A percentile compares a stretch with the other conserved stretches of the same genome.
Evolutionary conservation across 2,888 invertebrate genomes (phyloP).

Genomic region (Bhutanitis thaidina): DNA sequence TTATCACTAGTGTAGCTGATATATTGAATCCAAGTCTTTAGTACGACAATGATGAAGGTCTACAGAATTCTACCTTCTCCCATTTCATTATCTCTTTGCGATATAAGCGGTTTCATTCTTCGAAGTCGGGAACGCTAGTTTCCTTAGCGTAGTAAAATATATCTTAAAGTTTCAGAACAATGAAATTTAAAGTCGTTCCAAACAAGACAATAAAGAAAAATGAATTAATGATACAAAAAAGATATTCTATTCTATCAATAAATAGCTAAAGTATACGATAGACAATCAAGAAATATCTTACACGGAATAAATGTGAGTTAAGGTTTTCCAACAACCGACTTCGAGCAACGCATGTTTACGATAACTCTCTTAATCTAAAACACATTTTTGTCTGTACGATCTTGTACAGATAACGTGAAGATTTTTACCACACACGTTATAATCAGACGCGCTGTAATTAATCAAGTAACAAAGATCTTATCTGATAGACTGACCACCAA

Average conservation of each 20-base stretch:
- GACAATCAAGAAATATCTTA: background rate
- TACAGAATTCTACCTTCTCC: background rate
- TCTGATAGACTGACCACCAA: conserved; percentile 57
- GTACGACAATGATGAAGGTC: background rate
- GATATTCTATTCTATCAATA: background rate
- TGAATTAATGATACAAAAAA: too few relatives aligned
- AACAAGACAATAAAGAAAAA: too few relatives aligned
- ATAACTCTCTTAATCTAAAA: conserved; percentile 29
- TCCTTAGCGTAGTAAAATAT: too few relatives aligned
- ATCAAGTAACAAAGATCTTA: conserved; percentile 49
- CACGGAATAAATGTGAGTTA: background rate
- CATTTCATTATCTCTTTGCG: too few relatives aligned
- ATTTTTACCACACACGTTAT: conserved; percentile 46
- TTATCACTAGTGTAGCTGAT: conserved; percentile 16
- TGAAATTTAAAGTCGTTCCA: too few relatives aligned
- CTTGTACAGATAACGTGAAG: conserved; percentile 41
- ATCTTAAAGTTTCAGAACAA: too few relatives aligned
- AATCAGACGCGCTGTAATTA: conserved; percentile 56
- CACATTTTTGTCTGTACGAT: conserved; percentile 38
- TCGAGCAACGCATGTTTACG: conserved; percentile 27
- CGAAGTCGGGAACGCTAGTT: too few relatives aligned
- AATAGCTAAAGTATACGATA: background rate
- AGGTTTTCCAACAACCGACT: conserved; percentile 1
- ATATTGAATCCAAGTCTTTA: background rate
- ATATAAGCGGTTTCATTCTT: too few relatives aligned